phyloP scores from a whole-genome alignment of 2,797 vertebrate species.

The Anguilla marmorata region DNA sequence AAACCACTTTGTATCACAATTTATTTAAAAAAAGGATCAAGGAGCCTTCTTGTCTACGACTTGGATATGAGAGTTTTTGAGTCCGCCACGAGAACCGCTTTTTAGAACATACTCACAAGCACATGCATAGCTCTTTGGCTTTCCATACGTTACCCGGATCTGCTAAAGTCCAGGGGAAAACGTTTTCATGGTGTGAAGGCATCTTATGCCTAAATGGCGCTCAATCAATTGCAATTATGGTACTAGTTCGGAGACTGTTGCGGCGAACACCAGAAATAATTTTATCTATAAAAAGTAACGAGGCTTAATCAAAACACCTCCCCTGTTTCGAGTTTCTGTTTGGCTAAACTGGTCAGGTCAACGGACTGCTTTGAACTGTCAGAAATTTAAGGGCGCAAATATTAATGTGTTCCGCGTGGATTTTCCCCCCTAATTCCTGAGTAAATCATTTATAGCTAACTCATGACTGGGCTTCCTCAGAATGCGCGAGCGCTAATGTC shows the following conservation, averaged over 20 bases:
- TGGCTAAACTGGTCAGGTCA: slow-evolving; percentile 58
- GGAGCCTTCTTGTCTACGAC: background rate
- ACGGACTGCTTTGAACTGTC: slow-evolving; percentile 68
- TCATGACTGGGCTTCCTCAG: slow-evolving; percentile 65
- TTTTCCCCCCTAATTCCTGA: slow-evolving; percentile 71
- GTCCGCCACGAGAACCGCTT: background rate
- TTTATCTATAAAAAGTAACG: slow-evolving; percentile 42
- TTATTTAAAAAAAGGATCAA: background rate
- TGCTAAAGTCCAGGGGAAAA: background rate
- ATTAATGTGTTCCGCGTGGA: slow-evolving; percentile 66
- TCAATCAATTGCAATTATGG: slow-evolving; percentile 12
- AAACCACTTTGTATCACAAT: background rate
- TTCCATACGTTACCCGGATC: background rate
- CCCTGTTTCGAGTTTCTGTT: slow-evolving; percentile 63
- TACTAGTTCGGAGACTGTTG: background rate
- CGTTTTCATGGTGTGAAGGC: background rate
- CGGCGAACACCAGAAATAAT: background rate
- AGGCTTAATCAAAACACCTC: slow-evolving; percentile 69
- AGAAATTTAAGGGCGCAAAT: slow-evolving; percentile 62
- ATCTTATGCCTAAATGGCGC: background rate
- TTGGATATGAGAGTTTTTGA: background rate
- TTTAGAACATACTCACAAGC: background rate
- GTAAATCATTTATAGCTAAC: slow-evolving; percentile 74
- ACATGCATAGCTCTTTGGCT: background rate
- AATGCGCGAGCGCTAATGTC: slow-evolving; percentile 58